These are phyloP conservation scores for Chironomus tentans DNA, from an alignment of 2,888 invertebrate species.

Conservation along the genomic window DNA sequence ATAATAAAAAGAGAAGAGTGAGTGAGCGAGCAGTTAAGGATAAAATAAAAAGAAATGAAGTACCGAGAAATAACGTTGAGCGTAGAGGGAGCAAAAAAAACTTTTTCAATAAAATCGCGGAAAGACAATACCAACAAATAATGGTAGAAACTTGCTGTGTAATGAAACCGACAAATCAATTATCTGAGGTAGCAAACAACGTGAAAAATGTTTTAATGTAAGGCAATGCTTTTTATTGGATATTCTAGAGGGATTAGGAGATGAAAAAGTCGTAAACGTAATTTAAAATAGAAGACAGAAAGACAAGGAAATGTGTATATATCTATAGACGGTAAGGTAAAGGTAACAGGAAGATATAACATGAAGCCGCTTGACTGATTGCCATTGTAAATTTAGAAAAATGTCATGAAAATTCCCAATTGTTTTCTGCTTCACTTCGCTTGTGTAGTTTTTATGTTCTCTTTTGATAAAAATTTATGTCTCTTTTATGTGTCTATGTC, in stretches of 20 bases:
- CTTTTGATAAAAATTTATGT: no score
- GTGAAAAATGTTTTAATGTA: neutral
- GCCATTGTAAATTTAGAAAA: slow-evolving; percentile 1
- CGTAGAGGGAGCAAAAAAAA: neutral
- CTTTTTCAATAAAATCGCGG: neutral
- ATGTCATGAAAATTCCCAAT: neutral
- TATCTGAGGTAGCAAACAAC: neutral
- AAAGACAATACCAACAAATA: neutral
- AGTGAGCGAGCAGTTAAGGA: neutral
- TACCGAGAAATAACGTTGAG: neutral
- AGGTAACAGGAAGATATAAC: neutral
- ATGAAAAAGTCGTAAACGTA: neutral
- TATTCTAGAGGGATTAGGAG: no score
- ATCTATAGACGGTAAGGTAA: neutral
- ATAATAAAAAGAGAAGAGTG: neutral
- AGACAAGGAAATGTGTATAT: no score
- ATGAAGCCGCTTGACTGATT: slow-evolving; percentile 4
- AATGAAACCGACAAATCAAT: neutral
- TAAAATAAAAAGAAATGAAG: neutral
- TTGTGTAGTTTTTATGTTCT: neutral
- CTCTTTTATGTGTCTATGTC: no score
- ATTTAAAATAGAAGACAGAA: neutral
- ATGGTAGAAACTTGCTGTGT: neutral
- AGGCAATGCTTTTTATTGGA: neutral
- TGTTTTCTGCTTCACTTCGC: neutral